Evolutionary conservation across 2,113 vertebrate species (phyloP).

Genomic region (Scolopax mira): DNA sequence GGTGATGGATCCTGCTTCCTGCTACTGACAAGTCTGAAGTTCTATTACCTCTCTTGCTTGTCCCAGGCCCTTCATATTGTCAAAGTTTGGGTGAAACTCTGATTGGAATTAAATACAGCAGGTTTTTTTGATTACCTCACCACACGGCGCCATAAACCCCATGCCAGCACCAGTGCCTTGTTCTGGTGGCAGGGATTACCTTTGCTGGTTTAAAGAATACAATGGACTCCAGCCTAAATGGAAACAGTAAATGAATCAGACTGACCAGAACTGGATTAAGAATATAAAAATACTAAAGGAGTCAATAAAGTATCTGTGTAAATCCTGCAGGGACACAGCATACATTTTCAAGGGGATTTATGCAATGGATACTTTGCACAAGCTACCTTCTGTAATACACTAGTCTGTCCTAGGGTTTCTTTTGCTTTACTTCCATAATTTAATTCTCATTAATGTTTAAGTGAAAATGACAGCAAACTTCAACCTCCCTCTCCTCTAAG

Average conservation of each 20-base stretch:
- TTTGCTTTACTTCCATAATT: not conserved
- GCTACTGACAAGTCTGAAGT: not conserved
- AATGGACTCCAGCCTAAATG: not conserved
- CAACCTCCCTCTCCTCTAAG: not conserved
- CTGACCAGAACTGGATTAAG: not conserved
- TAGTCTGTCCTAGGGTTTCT: not conserved
- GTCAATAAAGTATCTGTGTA: not conserved
- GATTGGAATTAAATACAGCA: not conserved
- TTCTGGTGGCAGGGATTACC: not conserved
- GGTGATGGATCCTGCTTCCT: not conserved
- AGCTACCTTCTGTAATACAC: not conserved
- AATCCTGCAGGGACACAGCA: not conserved
- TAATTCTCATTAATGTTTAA: not conserved
- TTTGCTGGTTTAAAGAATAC: not conserved
- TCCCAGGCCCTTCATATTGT: not conserved
- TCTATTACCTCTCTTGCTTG: not conserved
- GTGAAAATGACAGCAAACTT: not conserved
- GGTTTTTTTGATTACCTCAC: not conserved
- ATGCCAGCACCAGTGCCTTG: not conserved
- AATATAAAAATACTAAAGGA: not conserved
- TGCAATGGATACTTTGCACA: not conserved
- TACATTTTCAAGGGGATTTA: not conserved
- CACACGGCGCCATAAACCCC: not conserved
- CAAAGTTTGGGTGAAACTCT: not conserved
- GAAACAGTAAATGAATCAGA: not conserved